These are phyloP conservation scores for Drosophila gaucha DNA, from an alignment of 2,888 invertebrate genomes.

Conservation along the genomic window DNA sequence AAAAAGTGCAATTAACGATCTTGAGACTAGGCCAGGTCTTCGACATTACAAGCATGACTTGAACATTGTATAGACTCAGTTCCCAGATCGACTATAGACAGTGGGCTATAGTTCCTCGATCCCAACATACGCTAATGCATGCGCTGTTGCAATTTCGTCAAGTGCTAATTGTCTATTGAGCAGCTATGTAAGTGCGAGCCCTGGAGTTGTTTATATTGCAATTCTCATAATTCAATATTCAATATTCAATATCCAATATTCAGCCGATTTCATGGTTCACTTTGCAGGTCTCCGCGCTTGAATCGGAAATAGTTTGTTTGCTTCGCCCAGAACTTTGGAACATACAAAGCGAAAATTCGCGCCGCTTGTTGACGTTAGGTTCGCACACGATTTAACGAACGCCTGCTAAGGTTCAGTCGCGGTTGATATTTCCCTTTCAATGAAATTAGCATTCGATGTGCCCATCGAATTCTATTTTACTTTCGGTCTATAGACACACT, in stretches of 20 bases:
- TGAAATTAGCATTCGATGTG: slow-evolving; percentile 35
- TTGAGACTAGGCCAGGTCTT: not conserved
- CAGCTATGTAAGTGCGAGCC: slow-evolving; percentile 23
- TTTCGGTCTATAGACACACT: not conserved
- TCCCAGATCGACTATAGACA: not conserved
- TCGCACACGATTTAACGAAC: not conserved
- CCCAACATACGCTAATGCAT: slow-evolving; percentile 28
- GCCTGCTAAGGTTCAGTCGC: not conserved
- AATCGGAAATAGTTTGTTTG: slow-evolving; percentile 13
- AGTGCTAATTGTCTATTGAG: slow-evolving; percentile 49
- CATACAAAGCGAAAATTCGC: not conserved
- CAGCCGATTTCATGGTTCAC: slow-evolving; percentile 3
- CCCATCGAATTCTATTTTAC: not conserved
- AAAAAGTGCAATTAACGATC: slow-evolving; percentile 46
- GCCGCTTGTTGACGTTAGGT: slow-evolving; percentile 1
- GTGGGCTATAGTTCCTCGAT: not conserved
- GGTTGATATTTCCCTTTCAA: slow-evolving; percentile 1
- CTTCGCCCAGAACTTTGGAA: slow-evolving; percentile 16
- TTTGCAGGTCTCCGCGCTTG: slow-evolving; percentile 6
- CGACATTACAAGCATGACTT: slow-evolving; percentile 52
- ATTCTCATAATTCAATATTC: slow-evolving; percentile 3
- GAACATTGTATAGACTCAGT: slow-evolving; percentile 43
- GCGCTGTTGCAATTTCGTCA: slow-evolving; percentile 27
- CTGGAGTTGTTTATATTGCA: slow-evolving; percentile 39
- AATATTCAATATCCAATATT: slow-evolving; percentile 6